Evolutionary conservation across 2,113 vertebrate species (phyloP).

Genomic region (Axis porcinus): DNA sequence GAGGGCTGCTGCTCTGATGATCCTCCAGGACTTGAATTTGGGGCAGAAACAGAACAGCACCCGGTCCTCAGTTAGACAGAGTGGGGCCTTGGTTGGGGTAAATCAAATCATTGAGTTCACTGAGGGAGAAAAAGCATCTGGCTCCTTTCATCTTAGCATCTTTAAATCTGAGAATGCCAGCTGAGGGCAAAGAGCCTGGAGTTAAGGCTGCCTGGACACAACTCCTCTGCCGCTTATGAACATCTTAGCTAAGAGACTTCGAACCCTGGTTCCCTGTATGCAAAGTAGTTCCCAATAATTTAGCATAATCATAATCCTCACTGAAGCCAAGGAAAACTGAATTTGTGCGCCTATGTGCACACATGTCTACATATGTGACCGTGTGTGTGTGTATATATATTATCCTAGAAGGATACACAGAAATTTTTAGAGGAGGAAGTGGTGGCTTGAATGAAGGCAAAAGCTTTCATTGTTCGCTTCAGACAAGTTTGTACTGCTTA

Average conservation of each 20-base stretch:
- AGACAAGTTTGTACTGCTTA: background rate
- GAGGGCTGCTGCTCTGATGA: background rate
- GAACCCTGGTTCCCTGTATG: background rate
- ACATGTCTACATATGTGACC: too few relatives aligned
- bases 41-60: background rate
- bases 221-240: background rate
- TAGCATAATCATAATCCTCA: background rate
- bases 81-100: background rate
- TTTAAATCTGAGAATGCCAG: background rate
- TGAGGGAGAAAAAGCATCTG: background rate
- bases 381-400: too few relatives aligned
- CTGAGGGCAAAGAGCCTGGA: background rate
- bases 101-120: background rate
- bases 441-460: background rate
- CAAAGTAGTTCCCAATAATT: background rate
- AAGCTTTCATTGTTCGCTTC: background rate
- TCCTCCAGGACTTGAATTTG: slow-evolving; percentile 4
- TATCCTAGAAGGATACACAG: background rate
- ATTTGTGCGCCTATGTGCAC: background rate
- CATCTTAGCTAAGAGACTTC: background rate
- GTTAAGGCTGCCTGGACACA: background rate
- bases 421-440: background rate
- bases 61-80: background rate
- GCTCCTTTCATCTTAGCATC: background rate
- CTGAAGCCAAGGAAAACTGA: background rate